phyloP scores from a whole-genome alignment of 2,113 vertebrate genomes.

The Nymphicus hollandicus region DNA sequence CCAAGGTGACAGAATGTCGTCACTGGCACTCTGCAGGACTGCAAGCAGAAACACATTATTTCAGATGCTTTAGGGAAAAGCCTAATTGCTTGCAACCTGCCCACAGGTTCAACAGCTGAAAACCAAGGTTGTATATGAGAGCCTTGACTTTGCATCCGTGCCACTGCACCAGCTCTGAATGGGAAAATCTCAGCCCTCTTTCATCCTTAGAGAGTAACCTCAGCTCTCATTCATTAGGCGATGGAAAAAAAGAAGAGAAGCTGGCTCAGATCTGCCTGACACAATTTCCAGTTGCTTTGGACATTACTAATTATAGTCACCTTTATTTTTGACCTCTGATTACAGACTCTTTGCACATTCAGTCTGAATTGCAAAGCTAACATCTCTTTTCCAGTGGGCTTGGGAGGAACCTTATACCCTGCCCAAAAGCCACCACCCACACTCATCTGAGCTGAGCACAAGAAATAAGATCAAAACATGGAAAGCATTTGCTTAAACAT shows the following conservation, averaged over 20 bases:
- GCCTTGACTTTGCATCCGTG: neutral
- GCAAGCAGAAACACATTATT: neutral
- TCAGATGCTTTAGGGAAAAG: constrained; percentile 40
- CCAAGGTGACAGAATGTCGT: constrained; percentile 62
- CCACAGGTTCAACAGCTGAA: neutral
- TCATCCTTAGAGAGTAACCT: constrained; percentile 3
- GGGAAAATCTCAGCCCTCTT: neutral
- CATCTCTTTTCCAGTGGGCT: neutral
- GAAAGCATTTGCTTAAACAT: constrained; percentile 50
- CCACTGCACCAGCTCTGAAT: neutral
- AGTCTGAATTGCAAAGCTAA: constrained; percentile 11
- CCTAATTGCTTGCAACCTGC: constrained; percentile 28
- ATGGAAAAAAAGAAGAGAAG: constrained; percentile 20
- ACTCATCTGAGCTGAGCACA: neutral
- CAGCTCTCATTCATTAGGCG: constrained; percentile 40
- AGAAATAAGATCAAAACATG: constrained; percentile 39
- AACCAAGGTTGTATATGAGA: constrained; percentile 18
- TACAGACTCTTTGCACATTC: constrained; percentile 29
- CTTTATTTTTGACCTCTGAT: constrained; percentile 61
- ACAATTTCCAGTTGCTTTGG: constrained; percentile 63
- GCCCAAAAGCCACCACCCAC: constrained; percentile 23
- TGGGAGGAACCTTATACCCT: neutral
- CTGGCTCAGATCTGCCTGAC: constrained; percentile 30
- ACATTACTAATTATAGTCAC: constrained; percentile 61
- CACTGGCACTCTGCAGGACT: neutral